Conservation (phyloP, 2,888 invertebrate genomes). For the Cosmia trapezina region DNA sequence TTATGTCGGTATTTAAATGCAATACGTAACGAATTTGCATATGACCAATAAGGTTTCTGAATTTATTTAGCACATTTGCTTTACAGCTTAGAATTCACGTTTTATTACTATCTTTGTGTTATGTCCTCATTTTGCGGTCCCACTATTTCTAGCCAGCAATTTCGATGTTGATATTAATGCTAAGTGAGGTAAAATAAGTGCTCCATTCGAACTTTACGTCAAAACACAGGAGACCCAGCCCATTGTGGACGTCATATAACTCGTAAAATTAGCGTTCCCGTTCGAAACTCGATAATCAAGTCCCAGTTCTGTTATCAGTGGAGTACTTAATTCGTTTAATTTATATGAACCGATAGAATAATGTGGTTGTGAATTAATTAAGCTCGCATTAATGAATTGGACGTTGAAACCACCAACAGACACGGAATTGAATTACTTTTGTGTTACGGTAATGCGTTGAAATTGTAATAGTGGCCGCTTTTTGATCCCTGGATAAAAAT, state of each 20-base stretch:
- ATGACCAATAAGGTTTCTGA: constrained; percentile 34
- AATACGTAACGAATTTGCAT: constrained; percentile 42
- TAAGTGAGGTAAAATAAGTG: constrained; percentile 54
- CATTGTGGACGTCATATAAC: constrained; percentile 51
- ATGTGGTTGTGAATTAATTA: constrained; percentile 77
- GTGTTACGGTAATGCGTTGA: constrained; percentile 79
- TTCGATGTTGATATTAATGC: constrained; percentile 51
- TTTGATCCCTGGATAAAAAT: constrained; percentile 82
- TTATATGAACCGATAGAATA: constrained; percentile 73
- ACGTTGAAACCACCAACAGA: constrained; percentile 75
- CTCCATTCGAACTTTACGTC: constrained; percentile 47
- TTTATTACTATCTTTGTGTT: constrained; percentile 40
- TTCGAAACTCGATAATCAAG: constrained; percentile 67
- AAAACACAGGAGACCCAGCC: constrained; percentile 60
- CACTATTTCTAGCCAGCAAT: constrained; percentile 37
- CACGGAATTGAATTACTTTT: constrained; percentile 80
- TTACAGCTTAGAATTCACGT: constrained; percentile 34
- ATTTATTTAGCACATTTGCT: constrained; percentile 52
- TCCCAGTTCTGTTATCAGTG: constrained; percentile 70
- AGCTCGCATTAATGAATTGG: constrained; percentile 78
- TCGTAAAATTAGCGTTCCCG: constrained; percentile 63
- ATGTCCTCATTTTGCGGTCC: constrained; percentile 33
- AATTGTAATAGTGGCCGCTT: constrained; percentile 79
- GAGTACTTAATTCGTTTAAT: constrained; percentile 73
- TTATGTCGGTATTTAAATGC: constrained; percentile 47